Base-by-base conservation (phyloP, 2,888 invertebrate genomes). In the Drosophila demipolita region DNA sequence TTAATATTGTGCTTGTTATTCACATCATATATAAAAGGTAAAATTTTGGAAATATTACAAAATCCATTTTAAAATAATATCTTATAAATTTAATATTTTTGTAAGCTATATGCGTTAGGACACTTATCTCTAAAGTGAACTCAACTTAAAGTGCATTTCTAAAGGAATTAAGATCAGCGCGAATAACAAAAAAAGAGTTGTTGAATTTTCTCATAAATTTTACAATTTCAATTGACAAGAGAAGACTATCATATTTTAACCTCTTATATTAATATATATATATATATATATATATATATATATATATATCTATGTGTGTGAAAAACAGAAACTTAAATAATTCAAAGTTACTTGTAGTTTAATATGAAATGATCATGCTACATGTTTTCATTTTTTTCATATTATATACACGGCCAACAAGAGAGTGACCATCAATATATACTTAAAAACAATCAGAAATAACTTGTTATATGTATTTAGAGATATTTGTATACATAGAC, bases 351-450 rank as follows among this genome's bases (percentile, higher is more conserved):
- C 54, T 54, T 7, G 35, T 17, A 71, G 66, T 53, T 67, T 72
- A 80, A 66, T 58, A 80, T 75, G 62, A 60, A 50, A 40, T 9
- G 63, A 80, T 59, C 62, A 60, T 59, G 57, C 77, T 77, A 71
- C 65, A 64, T 58, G 20, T 57, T 59, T 33, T 57, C 7, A 45
- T 17, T 49, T 55, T 26, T 64, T 54, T 80, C 57, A 78, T 62
- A 68, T 80, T 80, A 78, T 78, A 68, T 80, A 77, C 78, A 78
- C 65, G 61, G 45, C 29, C 63, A 60, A 58, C 54, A 50, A 53
- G 50, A 70, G 45, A 54, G 33, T 36, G 35, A 36, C 26, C 54
- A 57, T 71, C 59, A 66, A 40, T 75, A 58, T 58, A 33, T 42
- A 40, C 52, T 62, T 50, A 32, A 61, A 48, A 61, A 66, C n/a